phyloP scores from a whole-genome alignment of 2,113 vertebrate genomes.

The Cyprinodon variegatus region DNA sequence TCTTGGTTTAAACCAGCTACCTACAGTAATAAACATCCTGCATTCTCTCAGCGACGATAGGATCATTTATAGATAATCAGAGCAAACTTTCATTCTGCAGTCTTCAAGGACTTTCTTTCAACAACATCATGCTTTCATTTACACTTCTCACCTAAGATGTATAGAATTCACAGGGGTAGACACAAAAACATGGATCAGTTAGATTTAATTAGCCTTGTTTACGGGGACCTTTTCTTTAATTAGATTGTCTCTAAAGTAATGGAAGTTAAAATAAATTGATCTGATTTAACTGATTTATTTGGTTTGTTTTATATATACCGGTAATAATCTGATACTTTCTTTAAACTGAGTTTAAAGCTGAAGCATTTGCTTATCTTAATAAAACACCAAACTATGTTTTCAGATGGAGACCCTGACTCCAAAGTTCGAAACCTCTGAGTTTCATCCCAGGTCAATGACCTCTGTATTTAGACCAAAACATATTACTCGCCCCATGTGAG shows the following conservation, averaged over 20 bases:
- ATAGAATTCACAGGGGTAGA: not conserved
- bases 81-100: no score
- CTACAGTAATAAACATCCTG: not conserved
- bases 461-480: not conserved
- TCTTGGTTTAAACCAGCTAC: not conserved
- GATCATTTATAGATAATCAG: no score
- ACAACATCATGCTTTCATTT: no score
- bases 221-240: not conserved
- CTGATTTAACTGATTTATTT: not conserved
- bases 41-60: no score
- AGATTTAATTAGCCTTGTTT: not conserved
- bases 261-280: not conserved
- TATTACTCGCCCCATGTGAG: not conserved
- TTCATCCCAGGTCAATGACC: not conserved
- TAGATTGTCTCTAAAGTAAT: not conserved
- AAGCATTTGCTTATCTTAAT: not conserved
- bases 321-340: not conserved
- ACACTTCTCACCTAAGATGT: not conserved
- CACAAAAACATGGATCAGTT: not conserved
- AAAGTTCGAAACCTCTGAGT: not conserved
- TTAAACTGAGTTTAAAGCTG: not conserved
- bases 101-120: no score
- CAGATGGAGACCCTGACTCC: not conserved
- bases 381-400: not conserved
- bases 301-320: not conserved